A percentile compares a stretch with the other conserved stretches of the same genome.
Evolutionary conservation across 1,140 invertebrate genomes (phyloP).

Genomic region (Eriocheir sinensis): DNA sequence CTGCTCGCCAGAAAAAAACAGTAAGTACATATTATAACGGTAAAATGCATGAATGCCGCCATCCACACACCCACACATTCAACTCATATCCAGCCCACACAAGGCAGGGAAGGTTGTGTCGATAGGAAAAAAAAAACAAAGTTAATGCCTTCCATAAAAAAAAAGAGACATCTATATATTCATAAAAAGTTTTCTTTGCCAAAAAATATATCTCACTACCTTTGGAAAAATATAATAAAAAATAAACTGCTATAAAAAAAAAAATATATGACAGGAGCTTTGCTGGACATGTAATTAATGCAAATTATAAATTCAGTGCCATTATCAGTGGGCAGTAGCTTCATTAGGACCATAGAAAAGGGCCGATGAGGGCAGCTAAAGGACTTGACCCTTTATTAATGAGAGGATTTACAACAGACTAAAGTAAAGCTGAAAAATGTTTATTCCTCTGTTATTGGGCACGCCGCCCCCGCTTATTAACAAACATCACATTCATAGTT

Average conservation of each 20-base stretch:
- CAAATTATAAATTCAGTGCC: constrained; percentile 16
- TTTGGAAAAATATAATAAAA: not conserved
- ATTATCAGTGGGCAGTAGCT: constrained; percentile 14
- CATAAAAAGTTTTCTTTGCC: no score
- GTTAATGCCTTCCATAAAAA: no score
- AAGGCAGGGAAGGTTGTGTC: no score
- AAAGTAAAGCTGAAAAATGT: not conserved
- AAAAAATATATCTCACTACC: not conserved
- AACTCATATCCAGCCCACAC: no score
- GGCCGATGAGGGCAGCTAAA: not conserved
- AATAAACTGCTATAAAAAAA: not conserved
- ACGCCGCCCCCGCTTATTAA: no score
- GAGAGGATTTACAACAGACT: not conserved
- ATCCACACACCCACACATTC: no score
- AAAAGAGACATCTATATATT: no score
- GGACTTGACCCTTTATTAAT: not conserved
- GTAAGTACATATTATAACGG: no score
- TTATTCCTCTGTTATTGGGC: not conserved
- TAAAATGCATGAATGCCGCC: no score
- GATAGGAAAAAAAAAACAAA: no score
- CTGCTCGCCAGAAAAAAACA: no score
- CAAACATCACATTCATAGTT: no score
- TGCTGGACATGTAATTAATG: constrained; percentile 13
- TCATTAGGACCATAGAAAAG: not conserved
- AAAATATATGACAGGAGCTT: constrained; percentile 17